phyloP scores from a whole-genome alignment of 92 coral and sea anemone genomes.

The Diadumene lineata region DNA sequence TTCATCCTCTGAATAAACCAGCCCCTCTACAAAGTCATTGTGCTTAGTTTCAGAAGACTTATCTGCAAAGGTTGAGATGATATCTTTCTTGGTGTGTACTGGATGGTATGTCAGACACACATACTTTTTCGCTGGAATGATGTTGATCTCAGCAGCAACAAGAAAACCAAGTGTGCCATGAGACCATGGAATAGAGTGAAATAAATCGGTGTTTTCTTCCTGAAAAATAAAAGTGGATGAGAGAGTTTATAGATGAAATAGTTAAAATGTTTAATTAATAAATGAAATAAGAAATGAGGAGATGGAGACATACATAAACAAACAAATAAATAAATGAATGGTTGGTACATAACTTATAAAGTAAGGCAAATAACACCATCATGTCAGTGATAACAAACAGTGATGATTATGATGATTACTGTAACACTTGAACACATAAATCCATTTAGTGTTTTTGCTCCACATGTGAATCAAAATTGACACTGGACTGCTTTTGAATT shows the following conservation, averaged over 20 bases:
- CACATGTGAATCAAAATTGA: too few relatives aligned
- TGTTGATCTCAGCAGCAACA: constrained; percentile 59
- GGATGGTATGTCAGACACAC: constrained; percentile 49
- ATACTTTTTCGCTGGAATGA: constrained; percentile 49
- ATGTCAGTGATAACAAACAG: too few relatives aligned
- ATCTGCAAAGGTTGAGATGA: constrained; percentile 24
- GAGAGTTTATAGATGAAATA: not conserved
- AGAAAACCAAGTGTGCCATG: constrained; percentile 69
- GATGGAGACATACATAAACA: too few relatives aligned
- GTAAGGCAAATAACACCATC: too few relatives aligned
- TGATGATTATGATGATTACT: too few relatives aligned
- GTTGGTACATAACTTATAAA: too few relatives aligned
- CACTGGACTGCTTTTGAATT: too few relatives aligned
- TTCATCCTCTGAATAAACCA: constrained; percentile 51
- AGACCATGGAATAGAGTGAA: constrained; percentile 61
- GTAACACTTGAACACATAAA: too few relatives aligned
- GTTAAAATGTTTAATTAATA: not conserved
- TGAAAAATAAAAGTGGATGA: constrained; percentile 5
- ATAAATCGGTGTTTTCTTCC: constrained; percentile 58
- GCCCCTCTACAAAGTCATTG: constrained; percentile 61
- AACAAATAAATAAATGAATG: too few relatives aligned
- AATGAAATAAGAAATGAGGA: not conserved
- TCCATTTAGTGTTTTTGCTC: too few relatives aligned
- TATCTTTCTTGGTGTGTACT: constrained; percentile 37
- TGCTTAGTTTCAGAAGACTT: constrained; percentile 32